These are phyloP conservation scores for Amblyopsis hoosieri DNA, from an alignment of 2,797 vertebrate genomes.

Conservation along the genomic window DNA sequence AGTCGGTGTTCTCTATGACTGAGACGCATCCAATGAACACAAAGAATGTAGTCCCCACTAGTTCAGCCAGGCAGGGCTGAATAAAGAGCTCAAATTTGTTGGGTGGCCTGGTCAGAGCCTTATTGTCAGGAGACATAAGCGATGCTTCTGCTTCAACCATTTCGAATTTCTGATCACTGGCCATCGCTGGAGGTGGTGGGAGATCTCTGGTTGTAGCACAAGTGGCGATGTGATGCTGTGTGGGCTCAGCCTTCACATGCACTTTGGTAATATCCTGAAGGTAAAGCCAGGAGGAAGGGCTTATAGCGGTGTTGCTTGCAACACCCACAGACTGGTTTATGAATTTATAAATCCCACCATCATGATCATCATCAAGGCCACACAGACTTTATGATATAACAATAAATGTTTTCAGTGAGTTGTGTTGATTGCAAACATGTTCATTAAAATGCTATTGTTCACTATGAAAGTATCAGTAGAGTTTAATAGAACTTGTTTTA, in stretches of 20 bases:
- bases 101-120: constrained; percentile 1
- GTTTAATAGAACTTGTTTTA: too few relatives aligned
- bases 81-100: constrained; percentile 69
- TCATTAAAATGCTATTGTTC: too few relatives aligned
- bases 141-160: constrained; percentile 37
- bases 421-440: too few relatives aligned
- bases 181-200: constrained; percentile 22
- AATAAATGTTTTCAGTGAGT: too few relatives aligned
- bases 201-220: constrained; percentile 2
- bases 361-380: too few relatives aligned
- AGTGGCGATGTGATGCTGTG: background rate
- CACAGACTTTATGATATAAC: too few relatives aligned
- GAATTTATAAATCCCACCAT: too few relatives aligned
- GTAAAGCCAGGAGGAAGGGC: background rate
- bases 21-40: constrained; percentile 88
- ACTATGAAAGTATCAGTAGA: too few relatives aligned
- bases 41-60: constrained; percentile 86
- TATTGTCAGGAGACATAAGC: constrained; percentile 29
- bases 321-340: background rate
- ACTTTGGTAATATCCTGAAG: constrained; percentile 27
- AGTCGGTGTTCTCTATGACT: constrained; percentile 75
- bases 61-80: constrained; percentile 88
- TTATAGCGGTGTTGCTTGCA: constrained; percentile 7
- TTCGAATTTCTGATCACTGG: constrained; percentile 58
- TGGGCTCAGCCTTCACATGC: constrained; percentile 15